These are phyloP conservation scores for Fragum whitleyi DNA, from an alignment of 2,888 invertebrate species.

Conservation along the genomic window DNA sequence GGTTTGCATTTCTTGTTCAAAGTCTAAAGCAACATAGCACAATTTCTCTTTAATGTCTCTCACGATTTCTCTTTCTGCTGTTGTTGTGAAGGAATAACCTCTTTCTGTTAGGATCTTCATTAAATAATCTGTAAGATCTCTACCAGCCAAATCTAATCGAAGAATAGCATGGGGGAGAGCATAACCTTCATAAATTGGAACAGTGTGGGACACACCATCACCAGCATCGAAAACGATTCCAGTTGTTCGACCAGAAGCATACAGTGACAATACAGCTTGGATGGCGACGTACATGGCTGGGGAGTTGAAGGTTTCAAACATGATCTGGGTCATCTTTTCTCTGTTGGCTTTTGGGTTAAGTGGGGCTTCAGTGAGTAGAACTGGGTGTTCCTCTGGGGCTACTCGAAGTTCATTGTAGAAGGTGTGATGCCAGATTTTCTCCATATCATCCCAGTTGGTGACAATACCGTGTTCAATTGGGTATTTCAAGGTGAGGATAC, in stretches of 20 bases:
- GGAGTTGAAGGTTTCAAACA: conserved; percentile 89
- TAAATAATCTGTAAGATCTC: conserved; percentile 85
- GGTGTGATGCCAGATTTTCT: conserved; percentile 32
- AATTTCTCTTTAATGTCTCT: conserved; percentile 97
- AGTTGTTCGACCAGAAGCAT: conserved; percentile 98
- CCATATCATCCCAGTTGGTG: conserved; percentile 34
- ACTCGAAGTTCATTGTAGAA: conserved; percentile 32
- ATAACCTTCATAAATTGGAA: conserved; percentile 89
- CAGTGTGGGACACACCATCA: conserved; percentile 97
- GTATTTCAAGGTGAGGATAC: conserved; percentile 48
- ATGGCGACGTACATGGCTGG: conserved; percentile 98
- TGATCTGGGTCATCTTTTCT: conserved; percentile 32
- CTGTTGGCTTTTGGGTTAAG: conserved; percentile 32
- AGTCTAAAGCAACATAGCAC: conserved; percentile 96
- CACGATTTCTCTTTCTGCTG: conserved; percentile 92
- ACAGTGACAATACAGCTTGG: conserved; percentile 96
- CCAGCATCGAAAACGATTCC: conserved; percentile 98
- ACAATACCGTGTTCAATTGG: conserved; percentile 30
- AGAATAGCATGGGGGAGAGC: conserved; percentile 85
- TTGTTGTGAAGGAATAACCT: conserved; percentile 85
- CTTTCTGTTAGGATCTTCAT: conserved; percentile 86
- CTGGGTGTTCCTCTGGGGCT: conserved; percentile 30
- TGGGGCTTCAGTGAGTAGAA: conserved; percentile 23
- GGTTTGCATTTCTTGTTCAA: conserved; percentile 97
- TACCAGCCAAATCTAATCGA: conserved; percentile 70